phyloP scores from a whole-genome alignment of 2,797 vertebrate genomes.

The Helarctos malayanus region DNA sequence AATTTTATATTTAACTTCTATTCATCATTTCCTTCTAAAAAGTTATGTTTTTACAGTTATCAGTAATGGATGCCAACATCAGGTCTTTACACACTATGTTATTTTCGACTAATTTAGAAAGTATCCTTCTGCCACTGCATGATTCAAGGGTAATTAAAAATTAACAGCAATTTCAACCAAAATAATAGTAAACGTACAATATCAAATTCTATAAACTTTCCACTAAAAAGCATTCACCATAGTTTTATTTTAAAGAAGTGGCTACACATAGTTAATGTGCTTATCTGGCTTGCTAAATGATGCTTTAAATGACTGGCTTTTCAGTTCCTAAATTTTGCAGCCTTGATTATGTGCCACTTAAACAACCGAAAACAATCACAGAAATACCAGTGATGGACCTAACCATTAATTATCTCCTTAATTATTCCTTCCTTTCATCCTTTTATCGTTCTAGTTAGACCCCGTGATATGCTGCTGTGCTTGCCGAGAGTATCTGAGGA shows the following conservation, averaged over 20 bases:
- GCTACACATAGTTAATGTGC: constrained; percentile 61
- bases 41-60: constrained; percentile 49
- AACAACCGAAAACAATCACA: constrained; percentile 77
- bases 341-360: constrained; percentile 77
- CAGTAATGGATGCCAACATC: constrained; percentile 16
- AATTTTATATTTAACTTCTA: constrained; percentile 43
- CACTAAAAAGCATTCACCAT: not conserved
- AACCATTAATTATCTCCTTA: constrained; percentile 75
- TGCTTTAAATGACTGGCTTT: constrained; percentile 74
- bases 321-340: constrained; percentile 67
- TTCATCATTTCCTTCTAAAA: constrained; percentile 55
- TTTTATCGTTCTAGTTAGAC: constrained; percentile 52
- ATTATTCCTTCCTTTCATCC: constrained; percentile 69
- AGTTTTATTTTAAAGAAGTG: constrained; percentile 66
- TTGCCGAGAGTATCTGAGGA: constrained; percentile 15
- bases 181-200: constrained; percentile 43
- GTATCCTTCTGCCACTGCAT: not conserved
- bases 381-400: constrained; percentile 70
- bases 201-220: constrained; percentile 56
- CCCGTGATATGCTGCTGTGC: not conserved
- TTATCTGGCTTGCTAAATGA: constrained; percentile 71
- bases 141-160: constrained; percentile 69
- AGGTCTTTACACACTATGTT: constrained; percentile 24
- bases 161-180: constrained; percentile 58
- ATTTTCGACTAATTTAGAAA: constrained; percentile 68